phyloP scores from a whole-genome alignment of 2,888 invertebrate species.

The Nyleta sp. region DNA sequence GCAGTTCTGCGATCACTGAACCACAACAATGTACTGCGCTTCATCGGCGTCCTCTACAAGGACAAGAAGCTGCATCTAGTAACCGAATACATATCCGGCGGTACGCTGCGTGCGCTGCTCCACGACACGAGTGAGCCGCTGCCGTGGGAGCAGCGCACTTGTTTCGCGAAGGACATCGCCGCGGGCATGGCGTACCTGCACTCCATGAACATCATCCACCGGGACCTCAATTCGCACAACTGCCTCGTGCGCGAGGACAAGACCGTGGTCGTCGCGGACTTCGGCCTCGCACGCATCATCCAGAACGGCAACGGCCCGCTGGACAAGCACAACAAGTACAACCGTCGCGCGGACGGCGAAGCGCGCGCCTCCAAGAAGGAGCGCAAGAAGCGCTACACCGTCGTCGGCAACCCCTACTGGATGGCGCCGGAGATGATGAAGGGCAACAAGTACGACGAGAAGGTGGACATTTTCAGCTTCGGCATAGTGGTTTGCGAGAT shows the following conservation, averaged over 20 bases:
- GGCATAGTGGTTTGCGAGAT: constrained; percentile 98
- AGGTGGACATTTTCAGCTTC: constrained; percentile 98
- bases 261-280: constrained; percentile 97
- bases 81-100: constrained; percentile 96
- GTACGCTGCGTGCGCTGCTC: constrained; percentile 93
- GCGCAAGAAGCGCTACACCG: constrained; percentile 94
- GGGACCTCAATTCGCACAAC: constrained; percentile 98
- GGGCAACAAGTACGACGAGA: constrained; percentile 97
- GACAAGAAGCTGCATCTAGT: constrained; percentile 95
- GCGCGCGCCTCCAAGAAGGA: constrained; percentile 85
- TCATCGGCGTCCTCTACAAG: constrained; percentile 96
- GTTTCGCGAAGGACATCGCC: constrained; percentile 95
- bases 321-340: constrained; percentile 79
- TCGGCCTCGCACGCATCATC: constrained; percentile 94
- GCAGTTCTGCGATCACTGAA: constrained; percentile 94
- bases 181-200: constrained; percentile 97
- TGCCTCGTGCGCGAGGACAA: constrained; percentile 96
- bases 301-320: constrained; percentile 82
- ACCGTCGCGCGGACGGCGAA: constrained; percentile 80
- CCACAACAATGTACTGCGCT: constrained; percentile 95
- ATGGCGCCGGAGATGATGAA: constrained; percentile 99
- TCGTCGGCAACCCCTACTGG: constrained; percentile 99
- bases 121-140: constrained; percentile 88
- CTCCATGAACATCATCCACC: constrained; percentile 96
- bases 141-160: constrained; percentile 91